phyloP scores from a whole-genome alignment of 2,797 vertebrate genomes.

The Florisuga fusca region DNA sequence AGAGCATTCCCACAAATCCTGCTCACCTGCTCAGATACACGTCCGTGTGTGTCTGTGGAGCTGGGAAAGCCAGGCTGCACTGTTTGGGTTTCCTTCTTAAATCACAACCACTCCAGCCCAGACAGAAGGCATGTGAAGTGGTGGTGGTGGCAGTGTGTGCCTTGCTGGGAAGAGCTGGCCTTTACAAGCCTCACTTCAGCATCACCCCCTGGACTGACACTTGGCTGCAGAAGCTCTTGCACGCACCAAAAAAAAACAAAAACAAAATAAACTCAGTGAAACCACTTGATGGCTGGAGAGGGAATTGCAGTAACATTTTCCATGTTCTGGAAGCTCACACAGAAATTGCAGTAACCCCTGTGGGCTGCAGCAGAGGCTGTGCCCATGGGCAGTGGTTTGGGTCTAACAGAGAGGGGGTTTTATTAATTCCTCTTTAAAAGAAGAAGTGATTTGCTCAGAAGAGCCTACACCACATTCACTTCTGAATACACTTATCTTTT shows the following conservation, averaged over 20 bases:
- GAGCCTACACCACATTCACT: background rate
- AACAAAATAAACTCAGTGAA: background rate
- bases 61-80: background rate
- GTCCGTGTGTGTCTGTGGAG: background rate
- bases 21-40: background rate
- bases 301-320: background rate
- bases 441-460: background rate
- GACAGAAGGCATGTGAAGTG: background rate
- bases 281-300: background rate
- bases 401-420: background rate
- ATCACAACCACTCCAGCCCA: fast-evolving
- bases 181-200: background rate
- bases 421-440: background rate
- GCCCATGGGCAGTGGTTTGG: background rate
- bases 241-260: background rate
- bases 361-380: conserved; percentile 14
- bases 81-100: background rate
- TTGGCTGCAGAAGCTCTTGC: background rate
- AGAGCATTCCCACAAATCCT: background rate
- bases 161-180: background rate
- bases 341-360: conserved; percentile 9
- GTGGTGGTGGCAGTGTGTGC: background rate
- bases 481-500: background rate
- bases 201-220: background rate
- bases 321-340: conserved; percentile 16